Evolutionary conservation across 2,888 invertebrate species (phyloP), one percentile per base, ranked within the genome.

Genomic region (Blomia tropicalis): DNA sequence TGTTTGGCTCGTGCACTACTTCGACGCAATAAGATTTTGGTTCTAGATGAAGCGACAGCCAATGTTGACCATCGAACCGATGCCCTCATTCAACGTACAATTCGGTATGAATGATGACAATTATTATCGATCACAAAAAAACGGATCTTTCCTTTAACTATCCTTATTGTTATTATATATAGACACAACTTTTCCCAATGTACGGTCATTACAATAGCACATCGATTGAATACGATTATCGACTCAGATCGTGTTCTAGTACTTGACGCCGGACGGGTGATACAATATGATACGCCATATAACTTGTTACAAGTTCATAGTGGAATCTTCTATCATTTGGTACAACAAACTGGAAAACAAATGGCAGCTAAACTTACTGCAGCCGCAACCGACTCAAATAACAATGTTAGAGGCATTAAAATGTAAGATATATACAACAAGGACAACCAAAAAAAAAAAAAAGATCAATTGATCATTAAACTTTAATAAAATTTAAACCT

Each of bases 31-130:
- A 82, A 81, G 67, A 83, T 92, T 67, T 78, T 92, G 0, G 83
- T 91, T 67, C 78, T 92, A 68, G 91, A 92, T 71, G 92, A 92
- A 74, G 91, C 91, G 19, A 91, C 91, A 0, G 90, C 91, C 1
- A 91, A 90, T 73, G 81, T 92, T 14, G 92, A 92, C 76, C 79
- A 80, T 61, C 86, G 87, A 66, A 87, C 88, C 1, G 92, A 92
- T 72, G 78, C 82, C 31, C 77, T 81, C 63, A 85, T 90, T 68
- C 83, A 89, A 70, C 79, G 81, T 67, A 84, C 87, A 0, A 77
- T 91, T 65, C 79, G 83, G 41, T 25, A 32, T 30, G 51, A 11
- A 19, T 11, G 27, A 7, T 14, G 7, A 47, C 7, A 47, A 14
- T 47, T 19, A 25, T 14, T 47, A 11, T 7, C 7, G 51, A 47